Base-by-base conservation (phyloP, 2,888 invertebrate species). In the Leuctra nigra region DNA sequence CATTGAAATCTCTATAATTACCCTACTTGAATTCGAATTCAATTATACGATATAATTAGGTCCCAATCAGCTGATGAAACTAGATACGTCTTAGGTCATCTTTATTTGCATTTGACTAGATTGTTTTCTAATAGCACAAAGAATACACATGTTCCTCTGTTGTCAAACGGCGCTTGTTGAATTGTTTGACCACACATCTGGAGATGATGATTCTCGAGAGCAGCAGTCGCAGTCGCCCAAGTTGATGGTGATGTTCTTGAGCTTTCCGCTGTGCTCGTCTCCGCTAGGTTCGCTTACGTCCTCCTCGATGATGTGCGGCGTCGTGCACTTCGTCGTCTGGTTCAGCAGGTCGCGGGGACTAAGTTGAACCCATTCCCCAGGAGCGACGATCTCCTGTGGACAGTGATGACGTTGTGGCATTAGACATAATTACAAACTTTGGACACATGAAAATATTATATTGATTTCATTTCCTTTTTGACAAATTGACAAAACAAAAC, bases 181-280 rank as follows among this genome's bases (percentile, higher is more conserved):
- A 29, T 48, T 48, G 48, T 48, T 48, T 4, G 48, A 48, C 48
- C 48, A 48, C 16, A 14, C 22, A 11, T 50, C 50, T 4, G 38
- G 35, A 2, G 56, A 38, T 1, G n/a, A 25, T 4, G 29, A 2
- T 2, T 6, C 18, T 13, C 48, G 20, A 4, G 29, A 18, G 13
- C 39, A 23, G 13, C 20, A 33, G 24, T 33, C 55, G 36, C 56
- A 59, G 25, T 56, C 54, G 1, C 66, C 67, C 36, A 67, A 59
- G 39, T 63, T 69, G 50, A 74, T 74, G 20, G 72, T 73, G 60
- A 74, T 74, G 61, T 73, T 71, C 60, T 73, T 73, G 52, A 73
- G 64, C 63, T 72, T 69, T 56, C 73, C 73, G 60, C 67, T 69
- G 50, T 63, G 59, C 33, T 70, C 70, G 11, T 70, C 68, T 54